Conservation (phyloP, 2,888 invertebrate genomes). For the Cacoxenus indagator region DNA sequence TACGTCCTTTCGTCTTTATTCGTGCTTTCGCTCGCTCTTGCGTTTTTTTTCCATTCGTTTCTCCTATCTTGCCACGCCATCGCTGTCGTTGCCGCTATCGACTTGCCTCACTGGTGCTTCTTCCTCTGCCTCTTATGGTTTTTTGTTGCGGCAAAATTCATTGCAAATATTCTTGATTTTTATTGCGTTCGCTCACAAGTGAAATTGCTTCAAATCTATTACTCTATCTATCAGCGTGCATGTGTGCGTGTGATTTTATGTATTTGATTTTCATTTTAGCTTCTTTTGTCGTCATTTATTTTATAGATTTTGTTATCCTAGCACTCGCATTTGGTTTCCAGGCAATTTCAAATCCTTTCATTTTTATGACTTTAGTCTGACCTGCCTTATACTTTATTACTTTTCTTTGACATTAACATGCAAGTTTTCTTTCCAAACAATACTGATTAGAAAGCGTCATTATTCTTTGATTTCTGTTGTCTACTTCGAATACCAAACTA, state of each 20-base stretch:
- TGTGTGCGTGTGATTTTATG: not conserved
- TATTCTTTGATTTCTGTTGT: too few relatives aligned
- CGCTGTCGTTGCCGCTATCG: conserved; percentile 50
- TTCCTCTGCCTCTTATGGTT: conserved; percentile 27
- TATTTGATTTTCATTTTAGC: conserved; percentile 2
- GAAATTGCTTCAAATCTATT: conserved; percentile 65
- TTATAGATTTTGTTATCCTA: conserved; percentile 28
- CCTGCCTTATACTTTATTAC: conserved; percentile 57
- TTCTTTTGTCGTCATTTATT: conserved; percentile 35
- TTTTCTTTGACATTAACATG: conserved; percentile 56
- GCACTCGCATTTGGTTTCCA: conserved; percentile 28
- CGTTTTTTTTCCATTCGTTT: conserved; percentile 55
- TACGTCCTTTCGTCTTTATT: not conserved
- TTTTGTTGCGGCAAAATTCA: conserved; percentile 59
- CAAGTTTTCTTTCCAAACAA: too few relatives aligned
- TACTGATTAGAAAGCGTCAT: too few relatives aligned
- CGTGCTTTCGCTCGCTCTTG: conserved; percentile 44
- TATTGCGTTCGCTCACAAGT: conserved; percentile 66
- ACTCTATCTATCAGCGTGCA: conserved; percentile 41
- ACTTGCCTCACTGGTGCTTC: conserved; percentile 4
- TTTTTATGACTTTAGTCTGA: conserved; percentile 9
- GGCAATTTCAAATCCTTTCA: conserved; percentile 46
- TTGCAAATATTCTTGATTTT: conserved; percentile 68
- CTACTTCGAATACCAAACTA: too few relatives aligned
- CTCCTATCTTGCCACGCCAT: conserved; percentile 57